These are phyloP conservation scores for Eolophus roseicapilla DNA, from an alignment of 2,113 vertebrate genomes.

Conservation along the genomic window DNA sequence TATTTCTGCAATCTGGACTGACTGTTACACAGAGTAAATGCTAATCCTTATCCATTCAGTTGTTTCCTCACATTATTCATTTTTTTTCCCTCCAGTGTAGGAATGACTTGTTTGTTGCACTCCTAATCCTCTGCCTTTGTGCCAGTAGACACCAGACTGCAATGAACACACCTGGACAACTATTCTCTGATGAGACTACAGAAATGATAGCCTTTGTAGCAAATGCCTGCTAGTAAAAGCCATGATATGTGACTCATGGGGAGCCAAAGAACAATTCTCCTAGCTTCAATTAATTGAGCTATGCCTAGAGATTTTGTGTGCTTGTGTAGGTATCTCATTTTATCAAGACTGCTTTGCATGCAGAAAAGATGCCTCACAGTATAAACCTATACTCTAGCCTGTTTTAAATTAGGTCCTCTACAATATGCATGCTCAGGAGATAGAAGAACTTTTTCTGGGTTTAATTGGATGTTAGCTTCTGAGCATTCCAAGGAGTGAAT, in stretches of 20 bases:
- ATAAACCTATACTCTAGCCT: conserved; percentile 4
- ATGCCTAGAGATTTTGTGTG: conserved; percentile 35
- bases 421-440: conserved; percentile 17
- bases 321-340: conserved; percentile 33
- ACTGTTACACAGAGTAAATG: conserved; percentile 54
- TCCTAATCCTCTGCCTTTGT: conserved; percentile 30
- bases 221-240: conserved; percentile 22
- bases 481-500: conserved; percentile 13
- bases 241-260: not conserved
- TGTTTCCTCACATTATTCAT: conserved; percentile 54
- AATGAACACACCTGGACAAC: conserved; percentile 52
- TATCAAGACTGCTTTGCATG: conserved; percentile 43
- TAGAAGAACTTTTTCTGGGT: conserved; percentile 18
- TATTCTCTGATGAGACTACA: not conserved
- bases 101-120: conserved; percentile 52
- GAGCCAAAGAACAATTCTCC: conserved; percentile 40
- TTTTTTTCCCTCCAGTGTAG: conserved; percentile 49
- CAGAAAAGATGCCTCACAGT: conserved; percentile 31
- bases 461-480: conserved; percentile 51
- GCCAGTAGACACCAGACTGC: conserved; percentile 14
- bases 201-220: not conserved
- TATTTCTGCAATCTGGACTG: conserved; percentile 59
- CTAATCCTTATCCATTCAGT: conserved; percentile 42
- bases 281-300: conserved; percentile 59
- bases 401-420: conserved; percentile 54